Base-by-base conservation (phyloP, 2,113 vertebrate species). In the Alligator mississippiensis region DNA sequence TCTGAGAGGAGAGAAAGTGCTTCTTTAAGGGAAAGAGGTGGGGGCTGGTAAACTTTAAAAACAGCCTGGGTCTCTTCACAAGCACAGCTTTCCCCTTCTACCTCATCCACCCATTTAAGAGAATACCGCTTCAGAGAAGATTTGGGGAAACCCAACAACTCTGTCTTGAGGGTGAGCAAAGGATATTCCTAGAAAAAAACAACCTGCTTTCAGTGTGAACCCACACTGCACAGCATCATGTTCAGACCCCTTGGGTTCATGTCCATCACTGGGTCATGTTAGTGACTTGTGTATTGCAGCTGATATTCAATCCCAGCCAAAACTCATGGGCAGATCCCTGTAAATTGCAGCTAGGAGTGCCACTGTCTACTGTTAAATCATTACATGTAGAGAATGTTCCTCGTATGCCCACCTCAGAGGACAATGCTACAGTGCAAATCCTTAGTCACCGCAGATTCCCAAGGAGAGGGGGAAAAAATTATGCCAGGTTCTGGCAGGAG, bases 221-320 rank as follows among this genome's bases (percentile, higher is more conserved):
- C 8, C 47, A 47, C 8, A 8, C 10, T 47, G 21, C 70, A 19
- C 25, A 22, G 70, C 34, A 4, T 74, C 21, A 22, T 7, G 12
- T 34, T 72, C 34, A 9, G 21, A 66, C 55, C 34, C 21, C 2
- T 0, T 21, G 21, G 27, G n/a, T 22, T 74, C 70, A 19, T 72
- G 15, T 22, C 0, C 0, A 34, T 58, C 79, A 82, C 14, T 57
- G 70, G 27, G 25, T 84, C 14, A 0, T 63, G 9, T 27, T 82
- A 0, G 0, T 54, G 8, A 30, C 30, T 61, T 30, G 17, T 27
- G 47, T 13, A 0, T 14, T 57, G 14, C 59, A 47, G 28, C 15
- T 15, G 4, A 9, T 62, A 34, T 62, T 58, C 57, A 62, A 74
- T 74, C 22, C 70, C 19, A 24, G 34, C 70, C 47, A 38, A 74